phyloP scores from a whole-genome alignment of 2,113 vertebrate genomes.

The Phocoena sinus region DNA sequence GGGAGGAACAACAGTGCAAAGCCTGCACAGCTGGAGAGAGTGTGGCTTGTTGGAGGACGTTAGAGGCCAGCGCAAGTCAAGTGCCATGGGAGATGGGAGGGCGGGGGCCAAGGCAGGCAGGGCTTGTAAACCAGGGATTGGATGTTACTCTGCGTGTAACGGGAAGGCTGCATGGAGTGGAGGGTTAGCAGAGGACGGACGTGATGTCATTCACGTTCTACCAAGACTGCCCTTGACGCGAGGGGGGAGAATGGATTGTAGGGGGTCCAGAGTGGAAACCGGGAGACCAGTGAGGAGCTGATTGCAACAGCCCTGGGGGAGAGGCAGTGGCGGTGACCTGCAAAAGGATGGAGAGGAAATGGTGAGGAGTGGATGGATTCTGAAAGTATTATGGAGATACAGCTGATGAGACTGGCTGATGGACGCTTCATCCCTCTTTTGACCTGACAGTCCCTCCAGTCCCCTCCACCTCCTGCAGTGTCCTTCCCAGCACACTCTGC shows the following conservation, averaged over 20 bases:
- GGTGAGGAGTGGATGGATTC: neutral
- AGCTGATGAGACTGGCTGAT: neutral
- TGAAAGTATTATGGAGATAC: neutral
- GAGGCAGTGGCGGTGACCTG: neutral
- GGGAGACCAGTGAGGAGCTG: neutral
- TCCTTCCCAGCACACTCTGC: neutral
- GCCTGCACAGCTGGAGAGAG: neutral
- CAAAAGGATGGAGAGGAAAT: accelerated
- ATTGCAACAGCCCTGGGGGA: too few relatives aligned
- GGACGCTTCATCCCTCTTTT: neutral
- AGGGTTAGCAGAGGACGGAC: neutral
- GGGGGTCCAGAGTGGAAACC: neutral
- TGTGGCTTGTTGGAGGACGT: neutral
- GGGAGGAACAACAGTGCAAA: neutral
- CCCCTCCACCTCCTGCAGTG: neutral
- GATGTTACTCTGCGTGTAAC: neutral
- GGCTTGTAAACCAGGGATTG: neutral
- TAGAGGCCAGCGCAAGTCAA: accelerated
- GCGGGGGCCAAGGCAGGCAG: neutral
- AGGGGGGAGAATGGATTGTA: neutral
- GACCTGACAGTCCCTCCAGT: neutral
- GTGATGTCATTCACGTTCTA: neutral
- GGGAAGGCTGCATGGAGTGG: neutral
- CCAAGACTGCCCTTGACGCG: neutral
- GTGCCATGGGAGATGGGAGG: neutral